Evolutionary conservation across 2,888 invertebrate species (phyloP).

Genomic region (Orgyia antiqua): DNA sequence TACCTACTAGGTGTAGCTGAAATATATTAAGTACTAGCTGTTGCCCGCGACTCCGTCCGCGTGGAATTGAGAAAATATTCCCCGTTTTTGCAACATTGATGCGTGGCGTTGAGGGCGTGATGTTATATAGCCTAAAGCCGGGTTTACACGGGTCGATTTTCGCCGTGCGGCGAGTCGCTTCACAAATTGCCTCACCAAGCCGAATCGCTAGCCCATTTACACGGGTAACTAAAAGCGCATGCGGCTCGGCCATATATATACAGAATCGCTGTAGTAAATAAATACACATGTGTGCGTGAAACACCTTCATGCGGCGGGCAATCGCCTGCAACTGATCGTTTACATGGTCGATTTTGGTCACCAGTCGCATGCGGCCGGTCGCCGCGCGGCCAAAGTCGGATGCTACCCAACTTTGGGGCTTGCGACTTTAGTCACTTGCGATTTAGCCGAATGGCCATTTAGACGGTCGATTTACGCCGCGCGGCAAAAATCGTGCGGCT

Average conservation of each 20-base stretch:
- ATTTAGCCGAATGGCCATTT: conserved; percentile 34
- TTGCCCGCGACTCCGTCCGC: too few species aligned
- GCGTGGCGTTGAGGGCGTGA: too few species aligned
- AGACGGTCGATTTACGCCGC: conserved; percentile 29
- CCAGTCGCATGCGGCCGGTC: conserved; percentile 5
- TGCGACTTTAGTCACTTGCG: conserved; percentile 34
- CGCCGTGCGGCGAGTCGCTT: conserved; percentile 12
- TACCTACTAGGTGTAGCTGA: too few species aligned
- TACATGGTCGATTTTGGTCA: conserved; percentile 1
- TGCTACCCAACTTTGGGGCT: conserved; percentile 36
- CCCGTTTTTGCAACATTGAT: too few species aligned
- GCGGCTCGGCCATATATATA: too few species aligned
- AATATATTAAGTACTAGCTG: too few species aligned
- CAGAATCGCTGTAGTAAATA: too few species aligned
- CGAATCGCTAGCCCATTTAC: too few species aligned
- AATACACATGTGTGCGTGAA: conserved; percentile 20
- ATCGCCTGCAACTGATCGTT: conserved; percentile 2
- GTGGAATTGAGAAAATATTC: too few species aligned
- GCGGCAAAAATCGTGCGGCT: conserved; percentile 32
- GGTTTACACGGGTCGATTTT: conserved; percentile 12
- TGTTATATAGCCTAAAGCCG: too few species aligned
- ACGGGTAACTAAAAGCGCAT: too few species aligned
- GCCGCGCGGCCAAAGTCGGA: conserved; percentile 14
- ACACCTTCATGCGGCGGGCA: conserved; percentile 17
- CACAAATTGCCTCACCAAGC: conserved; percentile 4